Evolutionary conservation across 1,140 invertebrate species (phyloP).

Genomic region (Plodia interpunctella): DNA sequence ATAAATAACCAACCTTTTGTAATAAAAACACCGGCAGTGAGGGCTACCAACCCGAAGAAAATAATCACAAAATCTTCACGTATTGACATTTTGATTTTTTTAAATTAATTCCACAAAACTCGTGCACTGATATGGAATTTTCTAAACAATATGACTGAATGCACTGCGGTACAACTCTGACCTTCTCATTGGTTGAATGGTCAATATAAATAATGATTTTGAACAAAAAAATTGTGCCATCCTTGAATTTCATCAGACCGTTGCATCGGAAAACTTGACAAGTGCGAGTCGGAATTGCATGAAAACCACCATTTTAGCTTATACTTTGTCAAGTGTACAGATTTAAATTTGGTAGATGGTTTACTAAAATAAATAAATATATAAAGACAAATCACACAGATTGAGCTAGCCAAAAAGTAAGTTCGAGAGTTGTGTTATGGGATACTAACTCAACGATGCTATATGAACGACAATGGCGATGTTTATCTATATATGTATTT

Average conservation of each 20-base stretch:
- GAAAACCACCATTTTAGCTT: neutral
- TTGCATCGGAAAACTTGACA: conserved; percentile 19
- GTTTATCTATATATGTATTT: too few relatives aligned
- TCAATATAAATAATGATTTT: conserved; percentile 14
- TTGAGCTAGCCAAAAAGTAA: too few relatives aligned
- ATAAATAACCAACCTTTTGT: conserved; percentile 42
- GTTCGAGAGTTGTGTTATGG: too few relatives aligned
- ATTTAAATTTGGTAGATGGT: too few relatives aligned
- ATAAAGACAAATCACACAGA: too few relatives aligned
- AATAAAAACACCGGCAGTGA: conserved; percentile 30
- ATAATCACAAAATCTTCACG: conserved; percentile 23
- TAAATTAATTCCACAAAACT: neutral
- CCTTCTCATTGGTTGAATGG: conserved; percentile 34
- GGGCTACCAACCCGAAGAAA: conserved; percentile 24
- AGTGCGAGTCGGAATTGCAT: conserved; percentile 12
- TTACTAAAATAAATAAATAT: too few relatives aligned
- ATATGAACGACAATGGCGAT: too few relatives aligned
- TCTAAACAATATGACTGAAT: conserved; percentile 6
- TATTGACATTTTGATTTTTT: conserved; percentile 14
- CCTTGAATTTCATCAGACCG: conserved; percentile 39
- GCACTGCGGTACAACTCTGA: conserved; percentile 15
- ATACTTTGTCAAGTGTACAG: too few relatives aligned
- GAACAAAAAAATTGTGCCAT: conserved; percentile 45
- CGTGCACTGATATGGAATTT: neutral
- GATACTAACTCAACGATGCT: too few relatives aligned